Conservation (phyloP, 2,113 vertebrate species). For the Phodopus roborovskii region DNA sequence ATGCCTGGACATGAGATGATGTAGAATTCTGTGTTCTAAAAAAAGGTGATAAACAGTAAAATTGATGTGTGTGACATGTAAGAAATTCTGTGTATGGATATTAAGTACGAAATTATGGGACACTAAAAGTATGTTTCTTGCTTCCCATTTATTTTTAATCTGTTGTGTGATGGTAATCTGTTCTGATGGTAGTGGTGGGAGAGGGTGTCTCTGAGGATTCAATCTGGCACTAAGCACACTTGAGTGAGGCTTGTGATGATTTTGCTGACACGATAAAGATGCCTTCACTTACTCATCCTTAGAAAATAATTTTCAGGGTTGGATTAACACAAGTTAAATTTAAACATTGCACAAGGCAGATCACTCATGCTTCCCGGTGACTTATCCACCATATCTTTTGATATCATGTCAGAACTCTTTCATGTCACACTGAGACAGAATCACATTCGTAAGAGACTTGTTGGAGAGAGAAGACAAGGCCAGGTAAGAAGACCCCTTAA, state of each 20-base stretch:
- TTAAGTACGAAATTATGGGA: not conserved
- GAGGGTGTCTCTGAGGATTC: not conserved
- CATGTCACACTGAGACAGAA: not conserved
- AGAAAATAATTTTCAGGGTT: conserved; percentile 10
- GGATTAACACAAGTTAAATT: conserved; percentile 48
- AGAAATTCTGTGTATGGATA: not conserved
- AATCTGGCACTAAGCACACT: not conserved
- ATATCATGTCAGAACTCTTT: conserved; percentile 19
- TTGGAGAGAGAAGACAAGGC: not conserved
- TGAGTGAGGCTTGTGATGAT: not conserved
- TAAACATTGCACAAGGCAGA: not conserved
- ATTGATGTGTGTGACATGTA: not conserved
- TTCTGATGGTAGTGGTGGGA: not conserved
- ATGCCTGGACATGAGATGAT: not conserved
- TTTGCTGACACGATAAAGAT: conserved; percentile 53
- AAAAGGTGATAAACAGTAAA: not conserved
- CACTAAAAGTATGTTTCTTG: not conserved
- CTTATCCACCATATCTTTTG: not conserved
- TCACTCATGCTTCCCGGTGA: not conserved
- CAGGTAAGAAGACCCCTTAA: not conserved
- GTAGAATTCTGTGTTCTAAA: not conserved
- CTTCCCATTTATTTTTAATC: not conserved
- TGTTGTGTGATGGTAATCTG: not conserved
- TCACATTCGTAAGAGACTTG: not conserved
- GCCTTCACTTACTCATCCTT: not conserved